These are phyloP conservation scores for Chymomyza costata DNA, from an alignment of 1,140 invertebrate genomes.

Conservation along the genomic window DNA sequence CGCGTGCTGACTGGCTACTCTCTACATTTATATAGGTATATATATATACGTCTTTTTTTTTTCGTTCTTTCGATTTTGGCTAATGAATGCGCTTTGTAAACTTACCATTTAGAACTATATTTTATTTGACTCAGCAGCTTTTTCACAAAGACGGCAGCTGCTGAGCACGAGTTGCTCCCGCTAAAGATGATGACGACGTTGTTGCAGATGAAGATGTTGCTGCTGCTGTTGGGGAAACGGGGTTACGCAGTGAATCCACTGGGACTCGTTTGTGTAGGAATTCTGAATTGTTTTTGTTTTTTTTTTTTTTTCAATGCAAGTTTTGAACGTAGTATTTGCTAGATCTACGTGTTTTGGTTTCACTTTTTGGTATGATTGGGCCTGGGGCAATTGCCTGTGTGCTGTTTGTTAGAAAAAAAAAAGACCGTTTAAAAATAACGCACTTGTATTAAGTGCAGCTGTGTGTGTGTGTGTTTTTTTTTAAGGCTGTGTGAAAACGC, in stretches of 20 bases:
- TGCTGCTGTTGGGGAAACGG: slow-evolving; percentile 1
- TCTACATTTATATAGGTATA: too few relatives aligned
- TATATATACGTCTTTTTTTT: too few relatives aligned
- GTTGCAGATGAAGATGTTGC: background rate
- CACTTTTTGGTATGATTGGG: slow-evolving; percentile 3
- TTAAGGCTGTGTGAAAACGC: slow-evolving; percentile 5
- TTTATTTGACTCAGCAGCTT: slow-evolving; percentile 57
- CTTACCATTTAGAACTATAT: slow-evolving; percentile 67
- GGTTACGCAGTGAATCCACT: too few relatives aligned
- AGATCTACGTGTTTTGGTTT: slow-evolving; percentile 1
- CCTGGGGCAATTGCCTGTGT: slow-evolving; percentile 3
- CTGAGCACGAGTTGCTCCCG: slow-evolving; percentile 10
- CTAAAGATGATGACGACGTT: background rate
- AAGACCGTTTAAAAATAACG: slow-evolving; percentile 48
- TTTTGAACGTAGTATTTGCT: too few relatives aligned
- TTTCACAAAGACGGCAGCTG: slow-evolving; percentile 14
- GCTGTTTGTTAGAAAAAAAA: slow-evolving; percentile 13
- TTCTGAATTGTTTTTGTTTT: slow-evolving; percentile 24
- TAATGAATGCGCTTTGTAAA: too few relatives aligned
- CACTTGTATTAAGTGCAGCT: slow-evolving; percentile 20
- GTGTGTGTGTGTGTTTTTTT: too few relatives aligned
- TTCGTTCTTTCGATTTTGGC: too few relatives aligned
- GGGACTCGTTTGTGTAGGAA: slow-evolving; percentile 48
- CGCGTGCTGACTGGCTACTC: too few relatives aligned
- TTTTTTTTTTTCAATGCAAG: slow-evolving; percentile 12